Base-by-base conservation (phyloP, 1,140 invertebrate species). In the Neodiprion lecontei region DNA sequence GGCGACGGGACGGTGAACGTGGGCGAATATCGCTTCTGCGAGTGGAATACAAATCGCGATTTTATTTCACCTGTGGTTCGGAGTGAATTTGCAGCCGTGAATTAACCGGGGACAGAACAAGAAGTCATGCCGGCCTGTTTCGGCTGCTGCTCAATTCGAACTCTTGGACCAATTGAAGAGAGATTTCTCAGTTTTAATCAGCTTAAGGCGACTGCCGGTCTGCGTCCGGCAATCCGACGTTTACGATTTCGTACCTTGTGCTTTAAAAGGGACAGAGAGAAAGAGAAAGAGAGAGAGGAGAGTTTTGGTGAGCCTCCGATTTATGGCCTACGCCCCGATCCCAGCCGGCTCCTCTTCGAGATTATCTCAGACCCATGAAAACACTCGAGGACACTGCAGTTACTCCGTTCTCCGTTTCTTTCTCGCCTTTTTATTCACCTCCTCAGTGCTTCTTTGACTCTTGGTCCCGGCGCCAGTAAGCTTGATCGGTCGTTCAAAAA, bases 221-320 rank as follows among this genome's bases (percentile, higher is more conserved):
- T 5, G 2, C 28, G 28, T 40, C 28, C 28, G 28, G n/a, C 11
- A 61, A 61, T 61, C 53, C 53, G 53, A 61, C 53, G 53, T 61
- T 61, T 61, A 61, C n/a, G 53, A 61, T 61, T 61, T 61, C 28
- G 28, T 40, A 40, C 28, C 53, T 40, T 40, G 28, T 40, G 28
- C 28, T 40, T 40, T 40, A 40, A 40, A 40, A 1, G 28, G 5
- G 28, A 40, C 28, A 40, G 28, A 40, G 28, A 40, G 28, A 40
- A 40, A 40, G 2, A 61, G n/a, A 17, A 0, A 61, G 53, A 14
- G 53, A 61, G n/a, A 17, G 5, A 61, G 53, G 5, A 9, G 53
- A 61, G 53, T 61, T 40, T 61, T 61, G 53, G 53, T 61, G 53
- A 61, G 53, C 53, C 28, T 40, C 53, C 53, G 53, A 61, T 61